A percentile compares a stretch with the other conserved stretches of the same genome.
Conservation (phyloP, 2,888 invertebrate genomes). For the Oithona nana region DNA sequence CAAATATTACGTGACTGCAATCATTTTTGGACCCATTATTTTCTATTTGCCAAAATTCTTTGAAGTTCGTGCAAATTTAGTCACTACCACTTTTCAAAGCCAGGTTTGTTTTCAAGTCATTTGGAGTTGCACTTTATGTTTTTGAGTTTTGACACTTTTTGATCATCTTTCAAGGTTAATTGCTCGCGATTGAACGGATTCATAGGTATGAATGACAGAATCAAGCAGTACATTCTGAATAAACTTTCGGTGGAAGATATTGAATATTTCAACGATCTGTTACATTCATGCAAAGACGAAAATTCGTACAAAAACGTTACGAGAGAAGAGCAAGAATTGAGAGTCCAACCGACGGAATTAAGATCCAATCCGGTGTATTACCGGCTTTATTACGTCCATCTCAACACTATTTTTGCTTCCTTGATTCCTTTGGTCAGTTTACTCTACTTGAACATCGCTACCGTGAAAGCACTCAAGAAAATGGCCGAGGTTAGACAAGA, state of each 20-base stretch:
- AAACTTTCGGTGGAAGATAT: too few species aligned
- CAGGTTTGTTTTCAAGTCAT: too few species aligned
- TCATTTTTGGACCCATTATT: neutral
- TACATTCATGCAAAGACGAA: too few species aligned
- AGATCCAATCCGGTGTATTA: conserved; percentile 1
- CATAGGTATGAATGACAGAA: too few species aligned
- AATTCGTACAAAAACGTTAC: neutral
- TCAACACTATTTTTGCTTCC: neutral
- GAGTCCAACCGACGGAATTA: neutral
- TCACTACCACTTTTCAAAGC: neutral
- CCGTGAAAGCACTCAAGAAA: neutral
- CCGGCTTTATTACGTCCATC: conserved; percentile 4
- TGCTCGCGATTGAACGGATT: too few species aligned
- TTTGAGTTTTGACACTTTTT: too few species aligned
- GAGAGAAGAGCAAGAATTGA: neutral
- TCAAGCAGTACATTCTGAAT: too few species aligned
- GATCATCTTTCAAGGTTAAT: too few species aligned
- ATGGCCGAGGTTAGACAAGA: neutral
- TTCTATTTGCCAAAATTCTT: conserved; percentile 1
- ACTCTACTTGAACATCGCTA: conserved; percentile 7
- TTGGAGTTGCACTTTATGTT: too few species aligned
- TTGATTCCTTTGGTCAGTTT: neutral
- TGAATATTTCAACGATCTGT: too few species aligned
- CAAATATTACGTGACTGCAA: neutral
- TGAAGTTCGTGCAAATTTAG: neutral